A percentile compares a stretch with the other conserved stretches of the same genome.
These are phyloP conservation scores for Dermolepida albohirtum DNA, from an alignment of 2,888 invertebrate genomes.

Conservation along the genomic window DNA sequence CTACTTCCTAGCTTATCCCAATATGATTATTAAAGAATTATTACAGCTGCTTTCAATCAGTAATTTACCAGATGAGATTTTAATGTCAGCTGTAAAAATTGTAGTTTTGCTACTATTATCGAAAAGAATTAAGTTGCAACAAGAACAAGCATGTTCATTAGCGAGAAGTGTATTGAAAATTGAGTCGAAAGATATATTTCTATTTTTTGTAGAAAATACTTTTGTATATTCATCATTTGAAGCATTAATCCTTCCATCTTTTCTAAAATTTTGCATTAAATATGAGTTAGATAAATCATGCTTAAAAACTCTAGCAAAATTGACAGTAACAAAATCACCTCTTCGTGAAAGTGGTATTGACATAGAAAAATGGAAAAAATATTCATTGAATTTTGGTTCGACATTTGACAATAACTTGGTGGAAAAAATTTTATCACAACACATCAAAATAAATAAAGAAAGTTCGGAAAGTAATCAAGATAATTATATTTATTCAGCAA, in stretches of 20 bases:
- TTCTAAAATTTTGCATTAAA: constrained; percentile 71
- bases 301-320: constrained; percentile 73
- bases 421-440: constrained; percentile 62
- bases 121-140: constrained; percentile 73
- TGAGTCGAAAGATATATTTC: constrained; percentile 69
- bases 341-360: constrained; percentile 71
- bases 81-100: constrained; percentile 69
- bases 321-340: constrained; percentile 76
- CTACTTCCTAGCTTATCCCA: constrained; percentile 71
- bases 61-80: constrained; percentile 65
- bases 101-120: constrained; percentile 72
- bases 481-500: constrained; percentile 65
- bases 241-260: constrained; percentile 76
- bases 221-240: constrained; percentile 78
- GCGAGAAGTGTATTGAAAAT: constrained; percentile 73
- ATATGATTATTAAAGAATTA: constrained; percentile 71
- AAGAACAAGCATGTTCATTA: constrained; percentile 79
- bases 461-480: constrained; percentile 63
- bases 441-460: constrained; percentile 58
- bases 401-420: constrained; percentile 61
- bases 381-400: constrained; percentile 72
- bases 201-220: constrained; percentile 76
- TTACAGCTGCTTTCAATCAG: constrained; percentile 66
- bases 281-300: constrained; percentile 68
- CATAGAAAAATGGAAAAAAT: constrained; percentile 74